phyloP scores from a whole-genome alignment of 1,140 invertebrate species.

The Drosophila arawakana region DNA sequence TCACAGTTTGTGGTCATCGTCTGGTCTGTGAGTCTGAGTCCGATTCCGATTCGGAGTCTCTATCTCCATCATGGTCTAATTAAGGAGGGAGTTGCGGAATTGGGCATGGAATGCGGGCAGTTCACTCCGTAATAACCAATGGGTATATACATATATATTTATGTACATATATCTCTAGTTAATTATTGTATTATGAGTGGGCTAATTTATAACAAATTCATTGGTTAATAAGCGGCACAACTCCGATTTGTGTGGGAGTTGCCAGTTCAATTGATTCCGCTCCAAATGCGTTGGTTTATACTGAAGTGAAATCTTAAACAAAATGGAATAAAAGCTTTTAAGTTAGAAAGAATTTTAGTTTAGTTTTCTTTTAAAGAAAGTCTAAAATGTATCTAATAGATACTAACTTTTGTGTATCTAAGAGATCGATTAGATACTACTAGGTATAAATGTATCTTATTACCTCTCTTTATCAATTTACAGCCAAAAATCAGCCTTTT shows the following conservation, averaged over 20 bases:
- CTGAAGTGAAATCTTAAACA: conserved; percentile 1
- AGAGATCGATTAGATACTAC: too few relatives aligned
- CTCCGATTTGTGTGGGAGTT: conserved; percentile 35
- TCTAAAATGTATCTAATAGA: too few relatives aligned
- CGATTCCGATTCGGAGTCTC: too few relatives aligned
- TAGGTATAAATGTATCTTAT: too few relatives aligned
- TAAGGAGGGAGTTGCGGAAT: conserved; percentile 32
- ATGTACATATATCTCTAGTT: conserved; percentile 2
- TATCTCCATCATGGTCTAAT: background rate
- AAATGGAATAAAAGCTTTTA: conserved; percentile 21
- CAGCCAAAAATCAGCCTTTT: too few relatives aligned
- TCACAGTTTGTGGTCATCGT: conserved; percentile 12
- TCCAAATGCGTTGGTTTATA: background rate
- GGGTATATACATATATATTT: background rate
- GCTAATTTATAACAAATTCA: conserved; percentile 40
- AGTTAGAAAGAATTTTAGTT: background rate
- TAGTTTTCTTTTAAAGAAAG: too few relatives aligned
- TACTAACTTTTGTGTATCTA: too few relatives aligned
- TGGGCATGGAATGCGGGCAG: conserved; percentile 53
- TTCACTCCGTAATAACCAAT: conserved; percentile 33
- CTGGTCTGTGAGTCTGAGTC: too few relatives aligned
- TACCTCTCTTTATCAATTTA: too few relatives aligned
- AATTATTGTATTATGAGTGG: conserved; percentile 41
- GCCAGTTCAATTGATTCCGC: conserved; percentile 6
- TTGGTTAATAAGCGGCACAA: conserved; percentile 14